Evolutionary conservation across 2,888 invertebrate species (phyloP).

Genomic region (Drosophila maculinotata): DNA sequence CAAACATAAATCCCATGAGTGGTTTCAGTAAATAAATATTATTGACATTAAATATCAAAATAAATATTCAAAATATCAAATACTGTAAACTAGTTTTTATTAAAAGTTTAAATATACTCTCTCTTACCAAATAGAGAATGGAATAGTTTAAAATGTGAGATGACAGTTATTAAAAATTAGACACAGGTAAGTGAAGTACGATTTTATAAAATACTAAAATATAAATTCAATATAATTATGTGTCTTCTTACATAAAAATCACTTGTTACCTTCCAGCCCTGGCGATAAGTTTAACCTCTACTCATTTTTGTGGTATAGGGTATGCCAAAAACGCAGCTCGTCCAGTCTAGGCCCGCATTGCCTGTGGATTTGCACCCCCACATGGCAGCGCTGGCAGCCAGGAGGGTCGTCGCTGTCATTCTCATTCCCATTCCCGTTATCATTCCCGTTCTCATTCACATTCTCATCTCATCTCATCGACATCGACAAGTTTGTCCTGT

Average conservation of each 20-base stretch:
- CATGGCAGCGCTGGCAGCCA: slow-evolving; percentile 12
- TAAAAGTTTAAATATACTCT: too few relatives aligned
- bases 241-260: too few relatives aligned
- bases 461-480: slow-evolving; percentile 41
- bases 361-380: slow-evolving; percentile 45
- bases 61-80: too few relatives aligned
- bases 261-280: too few relatives aligned
- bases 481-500: slow-evolving; percentile 79
- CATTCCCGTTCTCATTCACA: slow-evolving; percentile 18
- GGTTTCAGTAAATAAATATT: too few relatives aligned
- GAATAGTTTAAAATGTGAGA: too few relatives aligned
- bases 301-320: slow-evolving; percentile 6
- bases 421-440: slow-evolving; percentile 19
- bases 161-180: background rate
- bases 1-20: background rate
- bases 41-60: background rate
- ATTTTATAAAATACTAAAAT: background rate
- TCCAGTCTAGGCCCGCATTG: slow-evolving; percentile 23
- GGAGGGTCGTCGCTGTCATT: slow-evolving; percentile 25
- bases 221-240: too few relatives aligned
- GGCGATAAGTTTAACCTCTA: background rate
- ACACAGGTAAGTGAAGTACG: background rate
- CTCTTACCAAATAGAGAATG: too few relatives aligned
- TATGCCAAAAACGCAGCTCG: slow-evolving; percentile 3
- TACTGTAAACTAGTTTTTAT: too few relatives aligned